Evolutionary conservation across 1,140 invertebrate species (phyloP).

Genomic region (Bombus fervidus): DNA sequence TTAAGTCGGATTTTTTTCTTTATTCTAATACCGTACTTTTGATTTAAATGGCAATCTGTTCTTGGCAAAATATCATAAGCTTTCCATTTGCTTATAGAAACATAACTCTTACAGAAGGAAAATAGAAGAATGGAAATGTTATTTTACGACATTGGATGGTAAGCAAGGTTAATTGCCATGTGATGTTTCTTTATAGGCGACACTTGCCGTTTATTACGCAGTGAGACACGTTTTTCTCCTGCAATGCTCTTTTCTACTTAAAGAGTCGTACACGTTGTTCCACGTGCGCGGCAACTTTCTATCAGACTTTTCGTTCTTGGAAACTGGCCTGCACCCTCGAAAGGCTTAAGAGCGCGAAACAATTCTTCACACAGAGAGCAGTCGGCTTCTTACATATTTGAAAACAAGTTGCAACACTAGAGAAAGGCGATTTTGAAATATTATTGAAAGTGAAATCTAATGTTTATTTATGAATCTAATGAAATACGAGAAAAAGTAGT

Average conservation of each 20-base stretch:
- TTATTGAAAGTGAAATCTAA: not conserved
- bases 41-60: not conserved
- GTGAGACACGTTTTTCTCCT: not conserved
- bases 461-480: not conserved
- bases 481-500: not conserved
- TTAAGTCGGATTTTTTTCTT: too few relatives aligned
- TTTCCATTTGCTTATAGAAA: not conserved
- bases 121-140: not conserved
- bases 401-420: not conserved
- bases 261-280: not conserved
- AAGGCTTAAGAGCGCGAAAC: not conserved
- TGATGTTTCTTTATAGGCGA: not conserved
- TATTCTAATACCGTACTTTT: too few relatives aligned
- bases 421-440: not conserved
- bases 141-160: not conserved
- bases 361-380: not conserved
- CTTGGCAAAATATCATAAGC: too few relatives aligned
- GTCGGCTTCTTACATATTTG: not conserved
- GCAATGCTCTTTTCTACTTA: slow-evolving; percentile 22
- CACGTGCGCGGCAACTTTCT: not conserved
- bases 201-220: not conserved
- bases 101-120: not conserved
- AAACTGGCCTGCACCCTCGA: not conserved
- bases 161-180: not conserved
- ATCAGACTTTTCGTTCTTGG: not conserved